A percentile compares a stretch with the other conserved stretches of the same genome.
phyloP scores from a whole-genome alignment of 2,113 vertebrate species.

The Zingel zingel region DNA sequence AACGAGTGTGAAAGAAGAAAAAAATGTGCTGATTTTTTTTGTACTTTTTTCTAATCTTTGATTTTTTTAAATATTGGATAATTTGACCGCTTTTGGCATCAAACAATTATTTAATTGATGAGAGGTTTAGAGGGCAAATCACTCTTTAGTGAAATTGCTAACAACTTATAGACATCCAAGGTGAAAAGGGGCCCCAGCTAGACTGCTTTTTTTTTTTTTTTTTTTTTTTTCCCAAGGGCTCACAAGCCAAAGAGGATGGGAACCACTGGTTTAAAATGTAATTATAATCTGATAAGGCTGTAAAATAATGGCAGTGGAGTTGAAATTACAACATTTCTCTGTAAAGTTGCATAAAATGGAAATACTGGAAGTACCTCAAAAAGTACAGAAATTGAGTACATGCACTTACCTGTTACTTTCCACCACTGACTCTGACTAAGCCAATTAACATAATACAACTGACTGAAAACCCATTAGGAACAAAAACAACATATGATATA shows the following conservation, averaged over 20 bases:
- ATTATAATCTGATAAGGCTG: neutral
- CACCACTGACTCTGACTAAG: neutral
- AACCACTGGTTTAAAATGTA: neutral
- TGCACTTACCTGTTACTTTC: neutral
- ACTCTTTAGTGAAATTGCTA: neutral
- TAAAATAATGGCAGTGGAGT: neutral
- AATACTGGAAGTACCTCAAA: neutral
- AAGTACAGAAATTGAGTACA: neutral
- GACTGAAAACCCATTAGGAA: neutral
- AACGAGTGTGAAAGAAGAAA: too few relatives aligned
- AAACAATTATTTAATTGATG: neutral
- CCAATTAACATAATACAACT: neutral
- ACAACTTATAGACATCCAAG: neutral
- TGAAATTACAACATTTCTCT: neutral
- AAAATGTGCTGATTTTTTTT: neutral
- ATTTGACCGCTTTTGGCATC: neutral
- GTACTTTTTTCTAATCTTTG: neutral
- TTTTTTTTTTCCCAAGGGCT: too few relatives aligned
- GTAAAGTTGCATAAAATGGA: neutral
- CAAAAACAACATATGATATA: too few relatives aligned
- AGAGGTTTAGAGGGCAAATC: neutral
- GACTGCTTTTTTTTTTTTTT: neutral
- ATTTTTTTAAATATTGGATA: neutral
- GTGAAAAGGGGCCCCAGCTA: neutral
- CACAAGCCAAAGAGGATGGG: neutral